Evolutionary conservation across 2,888 invertebrate genomes (phyloP).

Genomic region (Drosophila pseudotalamancana): DNA sequence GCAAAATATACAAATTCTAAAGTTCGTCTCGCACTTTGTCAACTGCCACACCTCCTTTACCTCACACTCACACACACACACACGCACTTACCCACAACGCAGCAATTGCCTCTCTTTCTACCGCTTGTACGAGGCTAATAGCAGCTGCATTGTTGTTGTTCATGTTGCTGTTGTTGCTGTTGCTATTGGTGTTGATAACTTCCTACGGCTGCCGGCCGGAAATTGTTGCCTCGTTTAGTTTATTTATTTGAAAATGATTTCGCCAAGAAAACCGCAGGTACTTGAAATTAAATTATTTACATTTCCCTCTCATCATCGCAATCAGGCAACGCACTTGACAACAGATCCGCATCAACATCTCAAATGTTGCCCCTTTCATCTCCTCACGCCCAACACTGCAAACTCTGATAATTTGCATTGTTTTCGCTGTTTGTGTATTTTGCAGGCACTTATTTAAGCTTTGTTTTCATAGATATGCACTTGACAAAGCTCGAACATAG

Average conservation of each 20-base stretch:
- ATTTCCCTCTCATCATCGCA: slow-evolving; percentile 46
- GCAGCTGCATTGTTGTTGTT: slow-evolving; percentile 30
- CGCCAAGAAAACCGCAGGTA: slow-evolving; percentile 57
- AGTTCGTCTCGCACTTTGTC: slow-evolving; percentile 60
- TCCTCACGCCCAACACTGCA: background rate
- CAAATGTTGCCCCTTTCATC: background rate
- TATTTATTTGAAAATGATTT: slow-evolving; percentile 71
- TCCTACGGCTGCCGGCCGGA: slow-evolving; percentile 24
- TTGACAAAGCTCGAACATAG: too few species aligned
- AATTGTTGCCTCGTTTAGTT: slow-evolving; percentile 55
- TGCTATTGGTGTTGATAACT: slow-evolving; percentile 32
- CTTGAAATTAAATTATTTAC: slow-evolving; percentile 74
- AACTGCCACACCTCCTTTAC: slow-evolving; percentile 39
- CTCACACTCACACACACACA: background rate
- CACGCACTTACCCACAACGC: slow-evolving; percentile 5
- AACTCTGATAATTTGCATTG: slow-evolving; percentile 54
- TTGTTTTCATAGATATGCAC: background rate
- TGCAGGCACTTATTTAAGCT: slow-evolving; percentile 9
- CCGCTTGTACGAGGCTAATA: slow-evolving; percentile 53
- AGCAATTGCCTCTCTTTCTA: slow-evolving; percentile 62
- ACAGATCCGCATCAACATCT: slow-evolving; percentile 9
- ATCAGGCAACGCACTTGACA: slow-evolving; percentile 19
- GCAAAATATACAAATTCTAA: slow-evolving; percentile 71
- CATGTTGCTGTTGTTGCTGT: slow-evolving; percentile 19
- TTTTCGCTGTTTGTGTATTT: slow-evolving; percentile 23